Percentiles rank a stretch among this genome's conserved stretches.
Evolutionary conservation across 2,797 vertebrate genomes (phyloP).

Genomic region (Liparis tanakae): DNA sequence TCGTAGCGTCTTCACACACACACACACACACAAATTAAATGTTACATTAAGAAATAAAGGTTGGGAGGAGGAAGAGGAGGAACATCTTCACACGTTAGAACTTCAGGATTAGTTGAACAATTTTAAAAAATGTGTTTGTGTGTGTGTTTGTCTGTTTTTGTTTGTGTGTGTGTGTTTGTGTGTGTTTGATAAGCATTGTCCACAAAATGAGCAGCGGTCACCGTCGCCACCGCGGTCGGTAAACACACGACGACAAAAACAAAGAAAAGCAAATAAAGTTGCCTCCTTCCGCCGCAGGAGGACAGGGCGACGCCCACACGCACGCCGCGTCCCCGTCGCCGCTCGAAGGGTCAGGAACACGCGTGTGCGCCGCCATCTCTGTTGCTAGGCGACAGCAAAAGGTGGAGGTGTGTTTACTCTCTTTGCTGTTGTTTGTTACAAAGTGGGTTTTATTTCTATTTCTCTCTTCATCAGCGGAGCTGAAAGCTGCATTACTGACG

Average conservation of each 20-base stretch:
- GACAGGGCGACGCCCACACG: background rate
- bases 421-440: background rate
- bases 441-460: background rate
- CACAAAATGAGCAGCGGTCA: conserved; percentile 10
- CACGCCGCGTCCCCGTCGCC: background rate
- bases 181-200: conserved; percentile 6
- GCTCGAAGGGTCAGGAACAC: background rate
- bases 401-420: background rate
- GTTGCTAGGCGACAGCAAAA: conserved; percentile 42
- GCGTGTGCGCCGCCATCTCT: background rate
- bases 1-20: background rate
- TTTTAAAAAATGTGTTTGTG: conserved; percentile 3
- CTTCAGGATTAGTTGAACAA: conserved; percentile 20
- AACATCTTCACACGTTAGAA: conserved; percentile 20
- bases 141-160: conserved; percentile 7
- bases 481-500: background rate
- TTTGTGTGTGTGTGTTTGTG: conserved; percentile 17
- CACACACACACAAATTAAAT: background rate
- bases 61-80: background rate
- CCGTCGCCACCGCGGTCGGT: fast-evolving
- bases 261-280: conserved; percentile 25
- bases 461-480: background rate
- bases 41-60: background rate
- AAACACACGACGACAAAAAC: conserved; percentile 29
- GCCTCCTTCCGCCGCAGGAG: background rate